These are phyloP conservation scores for Zaprionus ghesquierei DNA, from an alignment of 1,140 invertebrate genomes.

Conservation along the genomic window DNA sequence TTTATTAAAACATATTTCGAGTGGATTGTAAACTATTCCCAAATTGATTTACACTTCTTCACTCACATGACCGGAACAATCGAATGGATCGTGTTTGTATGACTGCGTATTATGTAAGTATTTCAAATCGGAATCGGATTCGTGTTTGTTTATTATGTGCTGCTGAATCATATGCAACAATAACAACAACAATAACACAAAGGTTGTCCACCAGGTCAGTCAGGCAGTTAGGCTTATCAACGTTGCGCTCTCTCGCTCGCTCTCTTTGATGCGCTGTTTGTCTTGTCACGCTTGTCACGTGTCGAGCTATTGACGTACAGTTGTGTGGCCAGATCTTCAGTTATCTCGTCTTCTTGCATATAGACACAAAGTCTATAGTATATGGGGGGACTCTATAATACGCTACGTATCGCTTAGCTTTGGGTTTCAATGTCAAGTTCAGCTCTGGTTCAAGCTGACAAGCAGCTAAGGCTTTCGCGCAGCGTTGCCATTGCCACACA, in stretches of 20 bases:
- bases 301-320: slow-evolving; percentile 37
- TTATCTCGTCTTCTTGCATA: neutral
- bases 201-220: slow-evolving; percentile 34
- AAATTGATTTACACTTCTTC: neutral
- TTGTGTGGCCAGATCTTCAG: slow-evolving; percentile 23
- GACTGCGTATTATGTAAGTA: slow-evolving; percentile 27
- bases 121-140: neutral
- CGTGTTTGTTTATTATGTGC: neutral
- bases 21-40: slow-evolving; percentile 24
- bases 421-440: slow-evolving; percentile 75
- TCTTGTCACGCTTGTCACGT: slow-evolving; percentile 41
- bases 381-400: slow-evolving; percentile 9
- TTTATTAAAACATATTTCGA: slow-evolving; percentile 67
- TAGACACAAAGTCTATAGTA: neutral
- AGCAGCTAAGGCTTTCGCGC: slow-evolving; percentile 7
- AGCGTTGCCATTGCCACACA: neutral
- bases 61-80: neutral
- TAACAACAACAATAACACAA: slow-evolving; percentile 5
- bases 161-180: slow-evolving; percentile 30
- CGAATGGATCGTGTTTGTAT: neutral
- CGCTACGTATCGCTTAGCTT: slow-evolving; percentile 18
- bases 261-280: slow-evolving; percentile 13
- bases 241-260: neutral
- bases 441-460: slow-evolving; percentile 40
- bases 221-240: slow-evolving; percentile 24